phyloP scores from a whole-genome alignment of 2,888 invertebrate species.

The Cerastis rubricosa region DNA sequence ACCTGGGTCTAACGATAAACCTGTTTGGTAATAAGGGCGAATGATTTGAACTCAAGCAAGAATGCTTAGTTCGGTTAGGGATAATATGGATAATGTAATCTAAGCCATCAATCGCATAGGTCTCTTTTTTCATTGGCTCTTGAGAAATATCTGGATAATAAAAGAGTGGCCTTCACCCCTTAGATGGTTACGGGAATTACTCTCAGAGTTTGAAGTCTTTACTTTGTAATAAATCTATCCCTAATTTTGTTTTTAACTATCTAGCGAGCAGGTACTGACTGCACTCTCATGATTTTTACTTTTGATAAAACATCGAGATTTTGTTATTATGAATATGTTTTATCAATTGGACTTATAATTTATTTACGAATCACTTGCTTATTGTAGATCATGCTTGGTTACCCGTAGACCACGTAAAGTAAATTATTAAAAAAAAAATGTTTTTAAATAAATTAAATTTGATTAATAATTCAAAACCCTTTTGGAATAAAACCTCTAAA shows the following conservation, averaged over 20 bases:
- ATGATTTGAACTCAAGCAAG: neutral
- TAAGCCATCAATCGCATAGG: neutral
- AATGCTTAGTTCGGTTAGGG: no score
- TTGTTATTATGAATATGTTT: no score
- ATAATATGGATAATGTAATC: no score
- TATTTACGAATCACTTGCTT: no score
- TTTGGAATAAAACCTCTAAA: no score
- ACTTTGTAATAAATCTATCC: neutral
- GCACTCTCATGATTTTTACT: neutral
- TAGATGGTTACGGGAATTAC: neutral
- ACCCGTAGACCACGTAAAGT: no score
- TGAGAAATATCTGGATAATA: slow-evolving; percentile 5
- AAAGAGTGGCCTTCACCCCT: slow-evolving; percentile 22
- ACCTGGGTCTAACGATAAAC: neutral
- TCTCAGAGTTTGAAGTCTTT: neutral
- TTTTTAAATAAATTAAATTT: no score
- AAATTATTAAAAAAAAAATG: no score
- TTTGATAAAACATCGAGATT: neutral
- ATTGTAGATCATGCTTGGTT: no score
- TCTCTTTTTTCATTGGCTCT: slow-evolving; percentile 8
- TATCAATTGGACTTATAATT: no score
- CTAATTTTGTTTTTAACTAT: neutral
- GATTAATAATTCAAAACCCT: no score
- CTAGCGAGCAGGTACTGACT: neutral
- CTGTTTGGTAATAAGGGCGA: neutral